phyloP scores from a whole-genome alignment of 1,140 invertebrate genomes.

The Daktulosphaira vitifoliae region DNA sequence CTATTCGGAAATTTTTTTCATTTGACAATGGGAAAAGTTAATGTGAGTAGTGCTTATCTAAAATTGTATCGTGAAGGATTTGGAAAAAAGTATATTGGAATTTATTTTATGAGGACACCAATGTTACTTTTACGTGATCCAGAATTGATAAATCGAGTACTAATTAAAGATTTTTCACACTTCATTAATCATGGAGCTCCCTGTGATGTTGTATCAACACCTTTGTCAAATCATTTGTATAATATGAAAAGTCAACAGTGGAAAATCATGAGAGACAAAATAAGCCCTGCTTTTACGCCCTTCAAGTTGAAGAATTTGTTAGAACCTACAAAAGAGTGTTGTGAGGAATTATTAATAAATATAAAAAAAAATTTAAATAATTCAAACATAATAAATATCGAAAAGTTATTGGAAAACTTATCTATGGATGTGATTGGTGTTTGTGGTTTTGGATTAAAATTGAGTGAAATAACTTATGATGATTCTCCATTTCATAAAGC shows the following conservation, averaged over 20 bases:
- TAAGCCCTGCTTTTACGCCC: conserved; percentile 45
- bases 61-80: conserved; percentile 34
- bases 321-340: background rate
- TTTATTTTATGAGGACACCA: conserved; percentile 45
- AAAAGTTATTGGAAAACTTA: background rate
- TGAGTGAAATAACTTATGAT: conserved; percentile 44
- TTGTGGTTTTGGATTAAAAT: conserved; percentile 39
- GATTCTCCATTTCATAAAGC: conserved; percentile 47
- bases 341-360: background rate
- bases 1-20: conserved; percentile 44
- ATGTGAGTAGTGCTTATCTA: background rate
- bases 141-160: conserved; percentile 46
- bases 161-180: conserved; percentile 48
- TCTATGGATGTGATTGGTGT: conserved; percentile 40
- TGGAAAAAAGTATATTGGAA: conserved; percentile 39
- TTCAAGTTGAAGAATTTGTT: conserved; percentile 47
- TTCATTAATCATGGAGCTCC: conserved; percentile 45
- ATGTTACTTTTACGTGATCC: conserved; percentile 44
- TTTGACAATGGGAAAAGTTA: background rate
- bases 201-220: conserved; percentile 42
- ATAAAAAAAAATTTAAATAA: background rate
- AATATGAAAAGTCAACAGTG: conserved; percentile 44
- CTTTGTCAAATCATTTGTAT: conserved; percentile 43
- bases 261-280: conserved; percentile 42
- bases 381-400: conserved; percentile 20